These are phyloP conservation scores for Anagyrus pseudococci DNA, from an alignment of 2,888 invertebrate species.

Conservation along the genomic window DNA sequence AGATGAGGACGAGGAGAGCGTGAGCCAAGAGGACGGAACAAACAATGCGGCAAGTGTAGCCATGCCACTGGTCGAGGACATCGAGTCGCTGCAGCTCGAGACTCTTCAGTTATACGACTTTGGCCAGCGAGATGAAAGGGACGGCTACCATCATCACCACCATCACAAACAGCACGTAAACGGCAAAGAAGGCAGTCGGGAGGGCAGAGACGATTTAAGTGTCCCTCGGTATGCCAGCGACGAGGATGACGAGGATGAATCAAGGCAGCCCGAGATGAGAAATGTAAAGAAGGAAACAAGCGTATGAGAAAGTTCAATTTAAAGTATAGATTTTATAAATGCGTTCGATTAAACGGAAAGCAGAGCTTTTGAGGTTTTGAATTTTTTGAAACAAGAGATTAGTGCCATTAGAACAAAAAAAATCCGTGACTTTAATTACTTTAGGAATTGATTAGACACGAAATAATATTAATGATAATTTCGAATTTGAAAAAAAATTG, in stretches of 20 bases:
- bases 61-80: slow-evolving; percentile 23
- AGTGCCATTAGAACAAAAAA: too few relatives aligned
- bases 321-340: slow-evolving; percentile 16
- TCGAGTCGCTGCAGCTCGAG: background rate
- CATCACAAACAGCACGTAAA: slow-evolving; percentile 18
- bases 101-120: slow-evolving; percentile 31
- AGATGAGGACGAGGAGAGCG: background rate
- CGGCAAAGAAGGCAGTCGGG: slow-evolving; percentile 16
- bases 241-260: slow-evolving; percentile 35
- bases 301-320: slow-evolving; percentile 49
- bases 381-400: too few relatives aligned
- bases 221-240: slow-evolving; percentile 34
- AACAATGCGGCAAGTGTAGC: slow-evolving; percentile 17
- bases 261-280: slow-evolving; percentile 32
- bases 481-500: too few relatives aligned
- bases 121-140: slow-evolving; percentile 21
- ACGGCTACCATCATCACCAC: slow-evolving; percentile 5
- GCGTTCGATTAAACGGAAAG: too few relatives aligned
- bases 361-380: too few relatives aligned
- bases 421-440: too few relatives aligned
- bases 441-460: too few relatives aligned
- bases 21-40: background rate
- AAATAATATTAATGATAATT: too few relatives aligned
- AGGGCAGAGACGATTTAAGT: slow-evolving; percentile 13
- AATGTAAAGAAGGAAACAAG: slow-evolving; percentile 58